Conservation (phyloP, 1,140 invertebrate species). For the Oscheius sp. region DNA sequence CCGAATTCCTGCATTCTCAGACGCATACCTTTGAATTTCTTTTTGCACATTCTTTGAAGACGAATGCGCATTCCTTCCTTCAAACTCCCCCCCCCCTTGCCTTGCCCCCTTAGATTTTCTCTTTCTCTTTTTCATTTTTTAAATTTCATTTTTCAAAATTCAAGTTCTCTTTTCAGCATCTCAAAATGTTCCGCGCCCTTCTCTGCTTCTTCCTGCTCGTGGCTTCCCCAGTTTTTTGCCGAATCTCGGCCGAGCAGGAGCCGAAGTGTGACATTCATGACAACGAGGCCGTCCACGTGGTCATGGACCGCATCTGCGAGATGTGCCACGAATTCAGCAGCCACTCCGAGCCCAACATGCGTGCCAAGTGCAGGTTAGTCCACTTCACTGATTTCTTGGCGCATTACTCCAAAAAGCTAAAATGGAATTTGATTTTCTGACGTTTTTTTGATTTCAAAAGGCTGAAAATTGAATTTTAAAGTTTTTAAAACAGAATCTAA, state of each 20-base stretch:
- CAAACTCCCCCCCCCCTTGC: background rate
- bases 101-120: background rate
- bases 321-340: slow-evolving; percentile 54
- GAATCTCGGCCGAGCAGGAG: background rate
- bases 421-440: background rate
- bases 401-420: background rate
- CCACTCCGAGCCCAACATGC: slow-evolving; percentile 49
- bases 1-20: too few relatives aligned
- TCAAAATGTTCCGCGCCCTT: background rate
- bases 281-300: slow-evolving; percentile 40
- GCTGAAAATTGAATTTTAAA: background rate
- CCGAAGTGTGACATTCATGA: slow-evolving; percentile 18
- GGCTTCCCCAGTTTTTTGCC: background rate
- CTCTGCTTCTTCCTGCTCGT: background rate
- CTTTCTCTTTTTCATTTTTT: background rate
- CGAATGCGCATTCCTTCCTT: background rate
- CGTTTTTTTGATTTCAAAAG: background rate
- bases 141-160: background rate
- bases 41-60: too few relatives aligned
- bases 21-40: too few relatives aligned
- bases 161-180: background rate
- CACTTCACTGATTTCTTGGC: background rate
- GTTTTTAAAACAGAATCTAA: slow-evolving; percentile 36
- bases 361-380: slow-evolving; percentile 49
- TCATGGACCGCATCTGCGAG: slow-evolving; percentile 54